Conservation (phyloP, 2,888 invertebrate genomes). For the Omphaloscelis lunosa region DNA sequence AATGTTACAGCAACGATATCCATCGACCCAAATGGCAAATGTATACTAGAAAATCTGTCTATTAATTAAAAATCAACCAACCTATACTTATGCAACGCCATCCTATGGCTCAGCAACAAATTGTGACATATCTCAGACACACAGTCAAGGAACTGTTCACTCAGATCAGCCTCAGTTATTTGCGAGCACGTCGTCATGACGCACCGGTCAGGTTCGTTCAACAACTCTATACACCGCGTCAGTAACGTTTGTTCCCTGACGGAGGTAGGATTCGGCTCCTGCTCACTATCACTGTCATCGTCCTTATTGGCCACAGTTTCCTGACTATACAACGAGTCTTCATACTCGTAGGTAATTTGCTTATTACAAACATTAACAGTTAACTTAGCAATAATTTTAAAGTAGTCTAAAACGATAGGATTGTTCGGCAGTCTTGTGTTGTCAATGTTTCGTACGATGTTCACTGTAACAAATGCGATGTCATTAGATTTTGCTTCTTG, state of each 20-base stretch:
- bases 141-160: slow-evolving; percentile 91
- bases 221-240: slow-evolving; percentile 91
- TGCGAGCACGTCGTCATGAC: slow-evolving; percentile 85
- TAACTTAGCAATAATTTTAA: slow-evolving; percentile 86
- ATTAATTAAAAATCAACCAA: slow-evolving; percentile 73
- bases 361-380: slow-evolving; percentile 86
- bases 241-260: slow-evolving; percentile 86
- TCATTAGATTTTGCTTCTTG: slow-evolving; percentile 9
- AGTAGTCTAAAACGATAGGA: slow-evolving; percentile 83
- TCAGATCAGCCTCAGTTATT: slow-evolving; percentile 88
- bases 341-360: slow-evolving; percentile 84
- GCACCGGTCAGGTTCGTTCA: slow-evolving; percentile 91
- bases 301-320: slow-evolving; percentile 88
- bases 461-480: slow-evolving; percentile 79
- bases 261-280: slow-evolving; percentile 87
- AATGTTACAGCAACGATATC: background rate
- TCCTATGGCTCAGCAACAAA: slow-evolving; percentile 94
- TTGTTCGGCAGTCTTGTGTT: slow-evolving; percentile 90
- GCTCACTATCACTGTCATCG: slow-evolving; percentile 91
- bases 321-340: slow-evolving; percentile 87
- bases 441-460: slow-evolving; percentile 88
- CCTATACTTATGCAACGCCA: slow-evolving; percentile 96
- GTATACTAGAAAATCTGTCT: background rate
- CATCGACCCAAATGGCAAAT: background rate
- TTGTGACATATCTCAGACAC: slow-evolving; percentile 96